Evolutionary conservation across 2,888 invertebrate genomes (phyloP).

Genomic region (Acleris cristana): DNA sequence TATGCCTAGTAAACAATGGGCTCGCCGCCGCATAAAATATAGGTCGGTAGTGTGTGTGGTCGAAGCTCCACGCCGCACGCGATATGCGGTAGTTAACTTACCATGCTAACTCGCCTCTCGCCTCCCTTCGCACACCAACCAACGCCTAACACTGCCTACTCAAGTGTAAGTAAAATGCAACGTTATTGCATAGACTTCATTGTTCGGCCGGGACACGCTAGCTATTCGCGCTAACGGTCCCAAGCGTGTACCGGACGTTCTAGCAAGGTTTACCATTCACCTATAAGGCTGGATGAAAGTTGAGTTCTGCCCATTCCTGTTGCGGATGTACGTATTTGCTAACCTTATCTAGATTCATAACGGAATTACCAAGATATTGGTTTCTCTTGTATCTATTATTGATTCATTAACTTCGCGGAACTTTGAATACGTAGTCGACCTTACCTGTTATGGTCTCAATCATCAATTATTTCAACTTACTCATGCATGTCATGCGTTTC

Average conservation of each 20-base stretch:
- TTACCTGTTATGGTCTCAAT: conserved; percentile 4
- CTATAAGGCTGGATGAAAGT: conserved; percentile 28
- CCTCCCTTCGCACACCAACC: conserved; percentile 43
- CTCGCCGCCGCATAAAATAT: conserved; percentile 78
- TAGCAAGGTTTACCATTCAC: conserved; percentile 26
- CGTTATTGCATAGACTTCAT: conserved; percentile 57
- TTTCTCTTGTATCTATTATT: neutral
- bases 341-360: neutral
- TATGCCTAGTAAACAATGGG: conserved; percentile 74
- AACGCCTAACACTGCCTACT: conserved; percentile 19
- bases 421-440: neutral
- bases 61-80: conserved; percentile 67
- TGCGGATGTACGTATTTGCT: conserved; percentile 19
- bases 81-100: conserved; percentile 50
- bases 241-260: conserved; percentile 25
- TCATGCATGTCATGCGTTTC: conserved; percentile 19
- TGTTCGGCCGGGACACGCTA: conserved; percentile 50
- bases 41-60: conserved; percentile 77
- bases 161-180: conserved; percentile 52
- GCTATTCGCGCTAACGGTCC: conserved; percentile 35
- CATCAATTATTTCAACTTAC: conserved; percentile 21
- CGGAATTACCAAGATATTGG: neutral
- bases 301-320: conserved; percentile 23
- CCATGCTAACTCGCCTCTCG: conserved; percentile 37
- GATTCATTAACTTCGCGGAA: neutral